Base-by-base conservation (phyloP, 2,888 invertebrate species). In the Lochmaea capreae region DNA sequence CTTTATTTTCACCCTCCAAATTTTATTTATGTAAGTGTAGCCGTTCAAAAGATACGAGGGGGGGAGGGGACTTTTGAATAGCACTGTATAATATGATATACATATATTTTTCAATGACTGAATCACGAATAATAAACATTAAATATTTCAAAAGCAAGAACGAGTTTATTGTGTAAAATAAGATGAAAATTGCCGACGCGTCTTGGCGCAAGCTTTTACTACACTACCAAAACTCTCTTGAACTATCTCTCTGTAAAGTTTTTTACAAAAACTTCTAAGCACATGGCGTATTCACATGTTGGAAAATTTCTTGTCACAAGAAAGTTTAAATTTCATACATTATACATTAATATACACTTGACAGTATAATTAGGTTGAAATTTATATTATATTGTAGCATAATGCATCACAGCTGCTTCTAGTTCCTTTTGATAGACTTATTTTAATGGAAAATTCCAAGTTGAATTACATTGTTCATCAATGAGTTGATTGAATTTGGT, bases 261-360 rank as follows among this genome's bases (percentile, higher is more conserved):
- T 16, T 18, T 26, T 14, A 57, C 67, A 12, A 57, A 26, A 54
- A 67, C 33, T 57, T 67, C 14, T 3, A 4, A 43, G 46, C 43
- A 22, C 46, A 65, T 65, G 52, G 58, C 46, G 49, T 52, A 33
- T 69, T 63, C 69, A 69, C 69, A 63, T 62, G 62, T 62, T 22
- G 18, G 33, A 52, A 69, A 69, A 54, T 63, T 65, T 54, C 63
- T 52, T 63, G 70, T 52, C 68, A 68, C 52, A 61, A 68, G 66
- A 46, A 75, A 75, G 68, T 72, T 74, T 67, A 67, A 70, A 76
- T 72, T 74, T 67, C 68, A 76, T 76, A 43, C 76, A 76, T 76
- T 76, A 76, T 72, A 74, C 76, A 74, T 74, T 72, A 74, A 73
- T 73, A 59, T 72, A 70, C 67, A 59, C 74, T 73, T 67, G 74